Percentiles rank a stretch among this genome's conserved stretches.
Conservation (phyloP, 2,888 invertebrate genomes). For the Temnothorax rugatulus region DNA sequence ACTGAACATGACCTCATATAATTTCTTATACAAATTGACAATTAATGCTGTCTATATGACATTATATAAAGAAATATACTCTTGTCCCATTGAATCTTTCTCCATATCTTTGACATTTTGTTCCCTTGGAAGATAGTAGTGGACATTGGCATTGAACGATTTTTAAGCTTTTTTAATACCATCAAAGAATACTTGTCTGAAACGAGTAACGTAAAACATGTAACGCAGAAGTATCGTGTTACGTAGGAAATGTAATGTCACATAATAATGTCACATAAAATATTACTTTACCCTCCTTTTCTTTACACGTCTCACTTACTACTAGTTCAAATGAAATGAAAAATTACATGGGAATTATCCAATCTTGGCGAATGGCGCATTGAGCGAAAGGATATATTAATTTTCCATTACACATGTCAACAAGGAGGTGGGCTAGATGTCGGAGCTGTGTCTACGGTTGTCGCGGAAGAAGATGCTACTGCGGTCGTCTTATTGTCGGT, state of each 20-base stretch:
- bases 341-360: conserved; percentile 59
- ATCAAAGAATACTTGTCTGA: conserved; percentile 17
- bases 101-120: background rate
- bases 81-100: background rate
- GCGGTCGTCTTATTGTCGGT: conserved; percentile 79
- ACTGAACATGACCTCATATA: conserved; percentile 1
- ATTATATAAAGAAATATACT: background rate
- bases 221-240: background rate
- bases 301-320: conserved; percentile 25
- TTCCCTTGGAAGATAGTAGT: background rate
- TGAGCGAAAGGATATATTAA: conserved; percentile 58
- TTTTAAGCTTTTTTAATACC: conserved; percentile 11
- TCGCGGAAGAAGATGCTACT: conserved; percentile 78
- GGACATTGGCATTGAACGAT: background rate
- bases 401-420: conserved; percentile 78
- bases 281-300: background rate
- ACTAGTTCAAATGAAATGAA: conserved; percentile 58
- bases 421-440: conserved; percentile 82
- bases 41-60: background rate
- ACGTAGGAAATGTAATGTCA: conserved; percentile 5
- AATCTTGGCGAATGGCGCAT: conserved; percentile 47
- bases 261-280: conserved; percentile 15
- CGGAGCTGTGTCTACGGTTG: conserved; percentile 77
- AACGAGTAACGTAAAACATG: background rate
- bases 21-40: conserved; percentile 10